Evolutionary conservation across 2,888 invertebrate genomes (phyloP), one percentile per base, ranked within the genome.

Genomic region (Anagyrus pseudococci): DNA sequence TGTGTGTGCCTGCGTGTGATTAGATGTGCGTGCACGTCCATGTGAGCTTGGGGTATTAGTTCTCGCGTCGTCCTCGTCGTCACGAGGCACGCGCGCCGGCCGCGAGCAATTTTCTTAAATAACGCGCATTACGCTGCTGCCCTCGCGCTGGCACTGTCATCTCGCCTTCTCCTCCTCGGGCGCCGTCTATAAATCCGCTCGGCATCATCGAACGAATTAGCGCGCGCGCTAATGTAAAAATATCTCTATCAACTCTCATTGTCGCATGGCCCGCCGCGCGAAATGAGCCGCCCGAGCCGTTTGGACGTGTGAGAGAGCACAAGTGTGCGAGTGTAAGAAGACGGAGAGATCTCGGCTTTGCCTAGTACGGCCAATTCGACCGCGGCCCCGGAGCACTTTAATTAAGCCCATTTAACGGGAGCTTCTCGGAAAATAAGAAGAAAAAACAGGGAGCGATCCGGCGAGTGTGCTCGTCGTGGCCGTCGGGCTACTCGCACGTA

Each of bases 201-300:
- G 37, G 44, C 52, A 59, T 64, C 64, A 47, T 56, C 56, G 64
- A 56, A 53, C 54, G 54, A 64, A 59, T 56, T 59, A 64, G 43
- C 56, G 53, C 58, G 50, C 59, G 26, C 17, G 41, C 46, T 13
- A 44, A 55, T 43, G 48, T 43, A 33, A 61, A 58, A 64, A 64
- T 50, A 48, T 60, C 64, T 64, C 64, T 40, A 60, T 57, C 64
- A 61, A 61, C 61, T 54, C 60, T 60, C 57, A 57, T 64, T 60
- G 60, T 57, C 60, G 59, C 48, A 41, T 13, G 44, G 22, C 22
- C 44, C 8, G 17, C 44, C 20, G 22, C 44, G 44, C 19, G 44
- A n/a, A 19, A n/a, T 44, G 17, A 20, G 20, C n/a, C n/a, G n/a
- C n/a, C n/a, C n/a, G n/a, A n/a, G n/a, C n/a, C n/a, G n/a, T n/a